phyloP scores from a whole-genome alignment of 35 echinoderm and acorn worm genomes.

The Ophiothrix spiculata region DNA sequence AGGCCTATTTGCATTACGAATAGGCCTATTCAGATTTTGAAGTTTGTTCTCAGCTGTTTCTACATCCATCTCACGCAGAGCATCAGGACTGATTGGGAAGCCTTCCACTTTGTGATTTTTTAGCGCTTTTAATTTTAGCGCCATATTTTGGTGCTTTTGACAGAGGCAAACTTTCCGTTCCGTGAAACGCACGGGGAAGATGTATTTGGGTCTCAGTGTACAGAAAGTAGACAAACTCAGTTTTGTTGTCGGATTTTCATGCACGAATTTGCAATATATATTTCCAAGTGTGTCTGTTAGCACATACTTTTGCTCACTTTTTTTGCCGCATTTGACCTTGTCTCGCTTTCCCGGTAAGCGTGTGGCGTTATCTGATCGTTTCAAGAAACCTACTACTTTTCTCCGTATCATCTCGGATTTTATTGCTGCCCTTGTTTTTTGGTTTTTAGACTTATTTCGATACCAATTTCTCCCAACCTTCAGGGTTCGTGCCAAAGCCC shows the following conservation, averaged over 20 bases:
- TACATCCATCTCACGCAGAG: neutral
- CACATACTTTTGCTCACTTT: neutral
- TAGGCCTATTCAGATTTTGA: neutral
- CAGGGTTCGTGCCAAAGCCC: no score
- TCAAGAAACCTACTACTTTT: neutral
- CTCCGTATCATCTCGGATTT: neutral
- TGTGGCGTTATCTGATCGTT: neutral
- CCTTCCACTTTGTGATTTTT: neutral
- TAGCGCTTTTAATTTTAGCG: neutral
- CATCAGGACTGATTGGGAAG: neutral
- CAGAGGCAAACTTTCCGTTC: neutral
- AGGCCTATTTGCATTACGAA: no score
- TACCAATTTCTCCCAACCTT: no score
- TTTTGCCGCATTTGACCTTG: neutral
- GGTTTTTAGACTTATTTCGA: no score
- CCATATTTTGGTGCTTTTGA: conserved; percentile 5
- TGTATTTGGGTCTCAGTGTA: neutral
- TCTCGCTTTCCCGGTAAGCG: neutral
- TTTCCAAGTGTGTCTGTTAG: neutral
- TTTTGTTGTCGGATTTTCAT: neutral
- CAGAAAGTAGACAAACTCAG: neutral
- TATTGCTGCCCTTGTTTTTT: neutral
- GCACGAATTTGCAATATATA: neutral
- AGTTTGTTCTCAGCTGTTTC: neutral
- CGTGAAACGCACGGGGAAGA: neutral